Evolutionary conservation across 2,888 invertebrate species (phyloP).

Genomic region (Rhagonycha fulva): DNA sequence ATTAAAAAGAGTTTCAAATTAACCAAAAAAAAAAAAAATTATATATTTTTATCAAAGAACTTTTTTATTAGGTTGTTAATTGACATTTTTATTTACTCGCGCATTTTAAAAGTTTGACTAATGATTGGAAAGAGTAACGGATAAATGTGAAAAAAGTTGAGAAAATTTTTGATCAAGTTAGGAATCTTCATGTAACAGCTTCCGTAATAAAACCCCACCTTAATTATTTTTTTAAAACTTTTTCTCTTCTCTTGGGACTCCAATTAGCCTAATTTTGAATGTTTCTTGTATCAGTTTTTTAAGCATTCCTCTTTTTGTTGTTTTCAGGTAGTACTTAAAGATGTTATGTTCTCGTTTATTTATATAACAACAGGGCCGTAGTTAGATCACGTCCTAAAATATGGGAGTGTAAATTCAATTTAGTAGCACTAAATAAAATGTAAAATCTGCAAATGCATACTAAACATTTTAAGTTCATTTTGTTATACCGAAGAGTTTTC

Average conservation of each 20-base stretch:
- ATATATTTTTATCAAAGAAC: background rate
- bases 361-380: background rate
- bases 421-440: background rate
- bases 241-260: background rate
- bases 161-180: background rate
- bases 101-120: background rate
- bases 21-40: background rate
- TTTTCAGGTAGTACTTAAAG: background rate
- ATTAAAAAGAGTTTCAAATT: background rate
- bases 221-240: background rate
- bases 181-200: background rate
- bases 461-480: background rate
- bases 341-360: background rate
- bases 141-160: background rate
- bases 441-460: background rate
- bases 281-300: background rate
- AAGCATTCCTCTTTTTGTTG: background rate
- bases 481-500: background rate
- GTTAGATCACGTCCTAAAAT: background rate
- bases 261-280: background rate
- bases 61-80: background rate
- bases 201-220: background rate
- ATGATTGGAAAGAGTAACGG: background rate
- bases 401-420: background rate
- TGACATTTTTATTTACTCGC: background rate